Evolutionary conservation across 1,140 invertebrate species (phyloP), one percentile per base, ranked within the genome.

Genomic region (Zophobas morio): DNA sequence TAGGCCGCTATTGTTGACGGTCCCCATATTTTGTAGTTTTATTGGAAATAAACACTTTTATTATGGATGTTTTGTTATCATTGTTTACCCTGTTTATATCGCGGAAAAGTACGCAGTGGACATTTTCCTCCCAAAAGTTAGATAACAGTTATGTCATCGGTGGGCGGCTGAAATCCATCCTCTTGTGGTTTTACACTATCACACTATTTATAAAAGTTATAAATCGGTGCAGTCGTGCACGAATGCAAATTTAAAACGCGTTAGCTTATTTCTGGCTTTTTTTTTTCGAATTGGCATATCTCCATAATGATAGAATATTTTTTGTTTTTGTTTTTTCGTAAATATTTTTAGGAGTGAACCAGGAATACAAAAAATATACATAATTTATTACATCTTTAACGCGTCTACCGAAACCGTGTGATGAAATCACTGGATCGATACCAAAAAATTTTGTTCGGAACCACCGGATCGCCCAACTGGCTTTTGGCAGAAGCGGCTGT

Each of bases 271-370:
- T 42, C 20, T 66, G 8, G 8, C 35, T 42, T 66, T 42, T 39
- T 60, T 60, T 39, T 66, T 42, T 40, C 39, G 49, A 51, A 51
- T 36, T 66, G 60, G 60, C 60, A 66, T 32, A 1, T 2, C 1
- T 40, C 60, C 60, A 66, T 42, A 66, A 42, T 42, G 34, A 37
- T 4, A 42, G 35, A 66, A 32, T 66, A 66, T 66, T 66, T 66
- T 66, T 66, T 66, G 60, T 66, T 40, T 66, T 40, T 66, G n/a
- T 51, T 51, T 51, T 51, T 51, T 51, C n/a, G 60, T 66, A 66
- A 66, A 66, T 66, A 66, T 66, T 66, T 66, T 66, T 66, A 66
- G 60, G 40, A 39, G 37, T 40, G 35, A 63, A 63, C 36, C 36
- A 63, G 57, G 36, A 63, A 66, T 66, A 66, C 60, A 66, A 66